Base-by-base conservation (phyloP, 2,888 invertebrate species). In the Conistra vaccinii region DNA sequence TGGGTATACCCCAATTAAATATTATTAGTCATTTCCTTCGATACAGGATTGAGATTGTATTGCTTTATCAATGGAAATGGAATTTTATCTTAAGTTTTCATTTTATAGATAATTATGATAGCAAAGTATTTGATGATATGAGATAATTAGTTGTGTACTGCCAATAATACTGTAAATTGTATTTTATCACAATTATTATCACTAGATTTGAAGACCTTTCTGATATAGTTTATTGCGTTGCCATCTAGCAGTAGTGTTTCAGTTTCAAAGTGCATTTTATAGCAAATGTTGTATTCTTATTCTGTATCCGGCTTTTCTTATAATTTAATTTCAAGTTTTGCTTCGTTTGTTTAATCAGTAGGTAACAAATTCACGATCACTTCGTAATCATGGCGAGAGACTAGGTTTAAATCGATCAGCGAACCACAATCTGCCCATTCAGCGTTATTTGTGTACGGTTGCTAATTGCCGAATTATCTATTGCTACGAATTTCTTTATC, bases 1-100 rank as follows among this genome's bases (percentile, higher is more conserved):
- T 76, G 58, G 69, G 79, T 60, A 76, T 53, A 69, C 76, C 76
- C 69, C 63, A 81, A 80, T 65, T 42, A 39, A 75, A 53, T 67
- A 48, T 65, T 60, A 69, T 81, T 42, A 81, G 69, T 69, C 58
- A 80, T 69, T 29, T 55, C 58, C 48, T 68, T 62, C 17, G 10
- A 72, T 14, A 42, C 23, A 63, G 42, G 10, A 51, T 32, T 65
- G 20, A 60, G 55, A 80, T 63, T 63, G 57, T 57, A 61, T 55
- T 53, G 29, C 39, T 76, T 58, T 79, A 48, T 65, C 63, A 74
- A 80, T 61, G 42, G 35, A 66, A 42, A 55, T 63, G 55, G 63
- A 74, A 80, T 80, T 61, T 74, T 61, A 14, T 55, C 65, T 45
- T 39, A 48, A 35, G 45, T 61, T 39, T 61, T 20, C 42, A 1